Percentiles rank a stretch among this genome's conserved stretches.
phyloP scores from a whole-genome alignment of 2,113 vertebrate genomes.

The Taxidea taxus region DNA sequence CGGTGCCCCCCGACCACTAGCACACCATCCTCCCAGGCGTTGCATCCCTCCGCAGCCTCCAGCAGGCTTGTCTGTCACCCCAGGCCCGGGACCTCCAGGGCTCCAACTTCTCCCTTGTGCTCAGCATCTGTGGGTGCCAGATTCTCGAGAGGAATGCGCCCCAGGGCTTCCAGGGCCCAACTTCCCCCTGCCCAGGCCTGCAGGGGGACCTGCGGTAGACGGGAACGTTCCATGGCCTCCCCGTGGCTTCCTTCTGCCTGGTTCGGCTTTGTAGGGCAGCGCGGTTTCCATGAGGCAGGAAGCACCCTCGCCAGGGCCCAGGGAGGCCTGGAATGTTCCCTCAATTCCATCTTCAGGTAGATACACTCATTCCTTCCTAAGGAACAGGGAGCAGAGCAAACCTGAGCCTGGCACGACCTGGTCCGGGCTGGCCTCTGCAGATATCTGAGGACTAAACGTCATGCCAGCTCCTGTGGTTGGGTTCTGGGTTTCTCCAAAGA shows the following conservation, averaged over 20 bases:
- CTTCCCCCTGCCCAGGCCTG: background rate
- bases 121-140: background rate
- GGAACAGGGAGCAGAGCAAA: no score
- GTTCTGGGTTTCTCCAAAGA: background rate
- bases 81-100: background rate
- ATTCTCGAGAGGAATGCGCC: fast-evolving
- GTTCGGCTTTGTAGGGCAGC: background rate
- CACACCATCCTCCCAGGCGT: fast-evolving
- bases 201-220: fast-evolving
- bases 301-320: background rate
- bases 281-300: fast-evolving
- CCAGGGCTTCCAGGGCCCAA: background rate
- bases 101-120: background rate
- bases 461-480: background rate
- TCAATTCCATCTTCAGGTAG: fast-evolving
- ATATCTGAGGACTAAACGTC: background rate
- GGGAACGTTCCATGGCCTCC: fast-evolving
- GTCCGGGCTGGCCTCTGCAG: fast-evolving
- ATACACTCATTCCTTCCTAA: background rate
- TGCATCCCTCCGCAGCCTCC: background rate
- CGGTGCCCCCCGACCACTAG: fast-evolving
- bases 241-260: background rate
- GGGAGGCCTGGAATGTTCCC: background rate
- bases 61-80: fast-evolving
- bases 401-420: fast-evolving